Evolutionary conservation across 2,113 vertebrate genomes (phyloP).

Genomic region (Anarhynchus alexandrinus): DNA sequence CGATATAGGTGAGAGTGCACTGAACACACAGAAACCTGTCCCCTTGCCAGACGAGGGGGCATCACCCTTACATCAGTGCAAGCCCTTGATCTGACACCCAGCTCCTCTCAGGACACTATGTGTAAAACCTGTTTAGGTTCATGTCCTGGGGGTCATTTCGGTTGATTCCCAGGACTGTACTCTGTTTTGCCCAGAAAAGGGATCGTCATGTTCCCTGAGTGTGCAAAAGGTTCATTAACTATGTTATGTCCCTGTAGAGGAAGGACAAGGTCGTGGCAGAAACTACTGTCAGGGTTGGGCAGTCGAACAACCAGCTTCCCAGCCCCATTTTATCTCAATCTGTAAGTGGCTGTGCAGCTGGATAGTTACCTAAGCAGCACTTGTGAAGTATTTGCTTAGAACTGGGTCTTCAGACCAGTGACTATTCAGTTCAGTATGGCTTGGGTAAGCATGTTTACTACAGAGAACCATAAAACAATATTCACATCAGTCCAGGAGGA

Average conservation of each 20-base stretch:
- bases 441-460: background rate
- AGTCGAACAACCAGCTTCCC: background rate
- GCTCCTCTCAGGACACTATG: background rate
- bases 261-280: background rate
- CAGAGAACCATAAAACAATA: background rate
- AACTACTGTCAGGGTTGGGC: background rate
- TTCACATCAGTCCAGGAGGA: background rate
- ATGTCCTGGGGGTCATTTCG: background rate
- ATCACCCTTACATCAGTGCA: background rate
- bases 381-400: background rate
- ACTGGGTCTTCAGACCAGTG: background rate
- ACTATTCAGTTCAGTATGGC: background rate
- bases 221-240: background rate
- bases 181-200: background rate
- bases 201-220: background rate
- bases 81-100: background rate
- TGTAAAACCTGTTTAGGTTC: background rate
- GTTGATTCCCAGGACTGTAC: background rate
- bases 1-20: background rate
- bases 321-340: background rate
- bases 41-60: background rate
- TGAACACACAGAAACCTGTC: background rate
- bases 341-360: background rate
- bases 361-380: background rate
- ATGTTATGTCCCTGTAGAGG: background rate